Base-by-base conservation (phyloP, 2,797 vertebrate genomes). In the Sebastes trivittatus region DNA sequence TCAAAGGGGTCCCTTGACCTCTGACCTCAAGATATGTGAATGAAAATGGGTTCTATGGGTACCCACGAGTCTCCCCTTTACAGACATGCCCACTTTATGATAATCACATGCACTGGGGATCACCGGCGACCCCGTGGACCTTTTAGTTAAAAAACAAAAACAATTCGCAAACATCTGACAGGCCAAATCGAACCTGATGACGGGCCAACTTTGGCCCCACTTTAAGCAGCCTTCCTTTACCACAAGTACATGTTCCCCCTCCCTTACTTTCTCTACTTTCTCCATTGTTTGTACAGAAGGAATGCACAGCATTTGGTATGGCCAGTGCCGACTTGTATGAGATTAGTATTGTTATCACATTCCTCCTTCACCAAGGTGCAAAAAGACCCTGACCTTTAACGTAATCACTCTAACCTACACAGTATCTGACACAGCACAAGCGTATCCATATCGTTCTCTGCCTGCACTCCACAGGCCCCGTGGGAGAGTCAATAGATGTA, bases 301-400 rank as follows among this genome's bases (percentile, higher is more conserved):
- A 88, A 62, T 72, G 72, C 71, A 46, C 73, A 27, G 29, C 72
- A 72, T 84, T 73, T 69, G 69, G 67, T 86, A 85, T 82, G 77
- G 49, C 65, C 72, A 42, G 68, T 68, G 46, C 29, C 0, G 69
- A 83, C 85, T 78, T 81, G 72, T 67, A 29, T 65, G 23, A 46
- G 75, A 93, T 93, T 87, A 84, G 83, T 90, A 92, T 92, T 92
- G 86, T 88, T 89, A 89, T 92, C 88, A 83, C 93, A 89, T 90
- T 90, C 81, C 78, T 82, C 82, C 83, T 81, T 82, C 80, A 36
- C 77, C 63, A 25, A 80, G 67, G 81, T 80, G 81, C 77, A 77
- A 82, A 90, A 86, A 88, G 84, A 83, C 68, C 58, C 83, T 88
- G 89, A 93, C 92, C 91, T 94, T 93, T 92, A 89, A 77, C 70